These are phyloP conservation scores for Mactromeris polynyma DNA, from an alignment of 2,888 invertebrate genomes.

Conservation along the genomic window DNA sequence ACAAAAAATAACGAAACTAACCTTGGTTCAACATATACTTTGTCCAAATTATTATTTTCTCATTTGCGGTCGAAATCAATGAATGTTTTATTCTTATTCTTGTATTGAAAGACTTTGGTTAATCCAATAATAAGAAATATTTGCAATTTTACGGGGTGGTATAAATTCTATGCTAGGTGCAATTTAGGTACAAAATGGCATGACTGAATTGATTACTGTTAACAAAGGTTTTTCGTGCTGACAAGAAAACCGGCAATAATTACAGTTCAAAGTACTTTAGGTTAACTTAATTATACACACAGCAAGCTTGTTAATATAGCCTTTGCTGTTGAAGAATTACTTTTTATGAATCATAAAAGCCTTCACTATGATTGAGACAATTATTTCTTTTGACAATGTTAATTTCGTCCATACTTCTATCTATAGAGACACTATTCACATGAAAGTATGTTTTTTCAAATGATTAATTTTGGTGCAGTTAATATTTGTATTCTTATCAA, in stretches of 20 bases:
- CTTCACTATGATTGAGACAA: background rate
- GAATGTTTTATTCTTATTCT: slow-evolving; percentile 30
- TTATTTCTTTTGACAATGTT: background rate
- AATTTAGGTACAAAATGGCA: background rate
- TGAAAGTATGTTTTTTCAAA: background rate
- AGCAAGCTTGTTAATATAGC: background rate
- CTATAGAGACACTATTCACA: background rate
- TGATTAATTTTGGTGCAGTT: background rate
- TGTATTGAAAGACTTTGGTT: slow-evolving; percentile 31
- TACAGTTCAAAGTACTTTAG: slow-evolving; percentile 23
- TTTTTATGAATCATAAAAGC: slow-evolving; percentile 1
- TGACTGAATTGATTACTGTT: slow-evolving; percentile 5
- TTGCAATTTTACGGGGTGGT: slow-evolving; percentile 47
- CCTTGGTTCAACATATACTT: slow-evolving; percentile 24
- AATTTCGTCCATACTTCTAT: background rate
- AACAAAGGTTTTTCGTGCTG: slow-evolving; percentile 2
- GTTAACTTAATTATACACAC: slow-evolving; percentile 30
- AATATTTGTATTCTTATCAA: background rate
- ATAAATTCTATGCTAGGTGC: slow-evolving; percentile 42
- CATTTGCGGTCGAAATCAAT: slow-evolving; percentile 46
- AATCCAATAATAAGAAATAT: slow-evolving; percentile 53
- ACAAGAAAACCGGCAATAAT: slow-evolving; percentile 23
- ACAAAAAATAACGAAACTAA: slow-evolving; percentile 31
- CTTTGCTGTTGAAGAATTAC: slow-evolving; percentile 3
- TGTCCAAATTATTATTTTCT: slow-evolving; percentile 61